Evolutionary conservation across 2,888 invertebrate genomes (phyloP), one percentile per base, ranked within the genome.

Genomic region (Chrysodeixis includens): DNA sequence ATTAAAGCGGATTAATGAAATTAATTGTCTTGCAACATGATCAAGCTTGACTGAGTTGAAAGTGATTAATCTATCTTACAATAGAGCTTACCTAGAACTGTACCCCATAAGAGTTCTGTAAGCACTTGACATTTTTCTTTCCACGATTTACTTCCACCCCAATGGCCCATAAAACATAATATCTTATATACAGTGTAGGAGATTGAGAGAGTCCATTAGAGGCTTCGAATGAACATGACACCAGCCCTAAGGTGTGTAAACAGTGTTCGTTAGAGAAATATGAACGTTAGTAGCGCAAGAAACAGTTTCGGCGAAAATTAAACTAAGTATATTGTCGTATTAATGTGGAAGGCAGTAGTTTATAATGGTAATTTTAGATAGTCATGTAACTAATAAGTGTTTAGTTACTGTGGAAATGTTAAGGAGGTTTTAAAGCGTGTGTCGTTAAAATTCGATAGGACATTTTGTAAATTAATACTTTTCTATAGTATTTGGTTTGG

Each of bases 211-310:
- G 52, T 59, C 52, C 20, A 52, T 59, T 52, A 52, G 32, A 20
- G 40, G 16, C 14, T 40, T 58, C 4, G 49, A 10, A 22, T 16
- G 30, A 60, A 60, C 20, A 16, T 40, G 53, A 60, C 40, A 60
- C 59, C 51, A 10, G 20, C 46, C 46, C 46, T 60, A n/a, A 60
- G 51, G 59, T 40, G 59, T 22, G 51, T 52, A 26, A 53, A 59
- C 40, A 40, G 26, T 53, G 30, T 26, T 26, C 8, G 40, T 60
- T 30, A 53, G 16, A 32, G 14, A 9, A 56, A 35, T 46, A 57
- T 46, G 14, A 16, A 46, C 16, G 30, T 54, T 30, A 30, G 30
- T 54, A 18, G 4, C n/a, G 9, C 8, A 8, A 20, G 22, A 14
- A 54, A 18, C 30, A 16, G 54, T 54, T 20, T 54, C 14, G 18